Percentiles rank a stretch among this genome's conserved stretches.
Conservation (phyloP, 2,113 vertebrate species). For the Sclerurus mexicanus region DNA sequence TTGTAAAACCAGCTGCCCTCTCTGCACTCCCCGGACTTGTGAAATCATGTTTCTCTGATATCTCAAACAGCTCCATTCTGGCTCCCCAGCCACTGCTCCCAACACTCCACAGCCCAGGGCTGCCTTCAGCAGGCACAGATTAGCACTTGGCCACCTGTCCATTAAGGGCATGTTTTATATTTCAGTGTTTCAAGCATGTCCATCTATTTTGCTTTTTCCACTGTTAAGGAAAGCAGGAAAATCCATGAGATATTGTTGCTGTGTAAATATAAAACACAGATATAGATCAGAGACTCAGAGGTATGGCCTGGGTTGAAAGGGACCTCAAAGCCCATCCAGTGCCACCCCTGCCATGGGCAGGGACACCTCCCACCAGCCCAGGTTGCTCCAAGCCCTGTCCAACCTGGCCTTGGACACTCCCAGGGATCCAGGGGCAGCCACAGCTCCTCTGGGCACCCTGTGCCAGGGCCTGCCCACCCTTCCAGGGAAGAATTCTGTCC, state of each 20-base stretch:
- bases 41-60: neutral
- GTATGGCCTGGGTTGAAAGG: accelerated
- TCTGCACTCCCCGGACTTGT: neutral
- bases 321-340: neutral
- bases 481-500: neutral
- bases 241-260: neutral
- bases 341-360: neutral
- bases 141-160: neutral
- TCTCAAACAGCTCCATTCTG: neutral
- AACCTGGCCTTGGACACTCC: neutral
- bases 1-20: neutral
- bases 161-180: neutral
- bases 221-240: neutral
- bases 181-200: neutral
- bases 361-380: neutral
- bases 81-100: neutral
- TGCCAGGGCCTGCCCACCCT: neutral
- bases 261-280: neutral
- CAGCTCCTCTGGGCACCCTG: neutral
- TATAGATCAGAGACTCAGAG: neutral
- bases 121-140: neutral
- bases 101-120: accelerated
- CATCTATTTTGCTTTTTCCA: neutral
- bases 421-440: neutral
- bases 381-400: neutral